phyloP scores from a whole-genome alignment of 2,888 invertebrate species.

The Eristalis arbustorum region DNA sequence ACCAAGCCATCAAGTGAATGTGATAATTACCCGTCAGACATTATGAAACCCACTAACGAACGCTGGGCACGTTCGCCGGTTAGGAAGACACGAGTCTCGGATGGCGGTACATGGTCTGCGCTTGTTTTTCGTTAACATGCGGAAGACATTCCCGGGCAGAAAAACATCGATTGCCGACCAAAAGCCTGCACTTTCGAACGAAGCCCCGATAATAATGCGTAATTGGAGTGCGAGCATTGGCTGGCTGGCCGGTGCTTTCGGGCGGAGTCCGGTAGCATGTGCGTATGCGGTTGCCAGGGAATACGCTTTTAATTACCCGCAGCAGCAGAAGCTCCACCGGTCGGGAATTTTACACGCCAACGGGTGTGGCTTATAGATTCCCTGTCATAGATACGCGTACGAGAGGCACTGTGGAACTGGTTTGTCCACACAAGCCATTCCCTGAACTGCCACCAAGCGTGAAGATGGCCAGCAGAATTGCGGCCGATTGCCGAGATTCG shows the following conservation, averaged over 20 bases:
- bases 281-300: neutral
- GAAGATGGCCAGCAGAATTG: neutral
- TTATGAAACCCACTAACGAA: conserved; percentile 48
- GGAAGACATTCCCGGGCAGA: conserved; percentile 32
- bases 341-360: conserved; percentile 22
- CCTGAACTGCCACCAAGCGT: neutral
- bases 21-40: conserved; percentile 45
- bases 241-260: conserved; percentile 13
- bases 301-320: conserved; percentile 35
- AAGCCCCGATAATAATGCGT: conserved; percentile 13
- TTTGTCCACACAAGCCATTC: neutral
- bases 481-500: neutral
- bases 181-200: conserved; percentile 25
- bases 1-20: conserved; percentile 2
- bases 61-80: conserved; percentile 57
- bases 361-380: conserved; percentile 44
- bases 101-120: conserved; percentile 23
- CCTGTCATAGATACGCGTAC: neutral
- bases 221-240: conserved; percentile 39
- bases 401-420: neutral
- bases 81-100: conserved; percentile 19
- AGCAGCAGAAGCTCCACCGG: conserved; percentile 1
- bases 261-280: conserved; percentile 10
- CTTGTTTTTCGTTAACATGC: conserved; percentile 29
- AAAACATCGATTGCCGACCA: conserved; percentile 9